Conservation (phyloP, 2,113 vertebrate species). For the Gasterosteus nipponicus region DNA sequence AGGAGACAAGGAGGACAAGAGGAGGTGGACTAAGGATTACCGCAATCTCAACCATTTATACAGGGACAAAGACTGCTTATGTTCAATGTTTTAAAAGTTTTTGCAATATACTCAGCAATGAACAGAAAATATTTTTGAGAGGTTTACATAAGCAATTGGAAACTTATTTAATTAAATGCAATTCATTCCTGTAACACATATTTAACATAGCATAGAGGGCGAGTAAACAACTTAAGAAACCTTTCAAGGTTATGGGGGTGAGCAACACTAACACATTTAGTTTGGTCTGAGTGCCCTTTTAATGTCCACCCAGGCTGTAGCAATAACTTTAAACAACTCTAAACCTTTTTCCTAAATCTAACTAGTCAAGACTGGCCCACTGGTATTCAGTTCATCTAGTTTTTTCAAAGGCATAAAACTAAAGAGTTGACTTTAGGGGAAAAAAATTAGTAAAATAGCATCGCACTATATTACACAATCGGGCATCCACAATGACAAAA, state of each 20-base stretch:
- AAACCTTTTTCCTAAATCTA: background rate
- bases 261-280: background rate
- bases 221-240: background rate
- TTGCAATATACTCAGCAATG: background rate
- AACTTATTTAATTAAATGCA: background rate
- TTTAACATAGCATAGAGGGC: background rate
- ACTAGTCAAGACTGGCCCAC: background rate
- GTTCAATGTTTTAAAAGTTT: background rate
- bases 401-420: background rate
- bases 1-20: constrained; percentile 48
- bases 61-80: background rate
- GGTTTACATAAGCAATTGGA: background rate
- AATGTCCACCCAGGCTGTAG: background rate
- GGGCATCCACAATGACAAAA: background rate
- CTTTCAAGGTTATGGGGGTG: background rate
- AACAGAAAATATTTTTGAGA: background rate
- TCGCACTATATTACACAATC: background rate
- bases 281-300: background rate
- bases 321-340: background rate
- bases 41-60: background rate
- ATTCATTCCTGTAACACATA: too few relatives aligned
- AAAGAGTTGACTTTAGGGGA: background rate
- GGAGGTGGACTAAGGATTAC: constrained; percentile 4
- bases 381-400: background rate
- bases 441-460: background rate